Base-by-base conservation (phyloP, 64 coral and sea anemone species). In the Acropora yongei region DNA sequence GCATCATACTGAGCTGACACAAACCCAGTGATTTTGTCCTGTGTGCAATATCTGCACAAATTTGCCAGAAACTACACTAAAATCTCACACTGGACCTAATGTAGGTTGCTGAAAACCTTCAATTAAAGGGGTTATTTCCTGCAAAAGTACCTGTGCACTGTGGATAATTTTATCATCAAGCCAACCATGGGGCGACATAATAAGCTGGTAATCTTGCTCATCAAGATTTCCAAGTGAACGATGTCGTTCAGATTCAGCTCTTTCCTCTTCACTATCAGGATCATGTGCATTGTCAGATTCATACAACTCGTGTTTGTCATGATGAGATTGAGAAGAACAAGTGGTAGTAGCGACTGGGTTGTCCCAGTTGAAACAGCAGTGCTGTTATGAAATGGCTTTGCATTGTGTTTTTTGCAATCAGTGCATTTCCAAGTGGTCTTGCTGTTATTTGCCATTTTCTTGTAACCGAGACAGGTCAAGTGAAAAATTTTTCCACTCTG, bases 401-500 rank as follows among this genome's bases (percentile, higher is more conserved):
- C 47, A 79, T 72, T 6, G 13, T 69, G 78, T 80, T 65, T 80
- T 57, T 78, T 90, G 75, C 88, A 86, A 16, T 77, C 40, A 19
- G 13, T 77, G 73, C 51, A 55, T 55, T 55, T 55, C 51, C 51
- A 55, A 55, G 51, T 55, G 51, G 51, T 55, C 51, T 55, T 85
- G 19, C 66, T 58, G 43, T 92, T 92, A 60, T 92, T 86, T 46
- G 74, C 82, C 49, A 76, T 66, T 78, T 63, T 74, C 57, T 92
- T 92, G 57, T 85, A 72, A 68, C 72, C 82, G 4, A 87, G 63
- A n/a, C 82, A 55, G 51, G 51, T 55, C 47, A 92, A 68, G 68
- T 92, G 90, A 86, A 92, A 92, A 19, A 76, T 77, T 13, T 92
- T 72, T 84, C 90, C 90, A 92, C 80, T 92, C 19, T 78, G 47